Conservation (phyloP, 2,113 vertebrate species). For the Balaeniceps rex region DNA sequence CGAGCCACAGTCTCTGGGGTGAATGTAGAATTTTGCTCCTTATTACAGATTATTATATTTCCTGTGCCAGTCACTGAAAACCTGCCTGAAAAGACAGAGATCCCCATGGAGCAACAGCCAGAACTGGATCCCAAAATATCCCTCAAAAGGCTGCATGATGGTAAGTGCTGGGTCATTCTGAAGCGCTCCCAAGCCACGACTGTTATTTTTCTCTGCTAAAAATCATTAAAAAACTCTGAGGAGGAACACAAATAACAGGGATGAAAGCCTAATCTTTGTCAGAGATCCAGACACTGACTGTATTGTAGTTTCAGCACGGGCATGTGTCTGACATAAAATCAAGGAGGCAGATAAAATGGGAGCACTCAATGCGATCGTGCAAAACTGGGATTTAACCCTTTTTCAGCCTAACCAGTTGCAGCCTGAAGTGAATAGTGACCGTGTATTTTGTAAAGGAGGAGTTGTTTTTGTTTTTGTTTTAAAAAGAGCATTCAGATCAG, state of each 20-base stretch:
- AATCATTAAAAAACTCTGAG: neutral
- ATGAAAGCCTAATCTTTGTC: conserved; percentile 42
- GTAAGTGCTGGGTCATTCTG: neutral
- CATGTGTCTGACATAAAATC: conserved; percentile 36
- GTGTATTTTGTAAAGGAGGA: neutral
- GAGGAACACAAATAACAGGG: conserved; percentile 6
- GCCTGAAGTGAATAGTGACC: neutral
- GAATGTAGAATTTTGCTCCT: neutral
- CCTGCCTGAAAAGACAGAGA: neutral
- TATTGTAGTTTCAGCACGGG: neutral
- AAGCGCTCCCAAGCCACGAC: neutral
- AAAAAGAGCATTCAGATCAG: conserved; percentile 18
- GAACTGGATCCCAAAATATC: neutral
- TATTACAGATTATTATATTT: neutral
- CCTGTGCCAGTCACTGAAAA: neutral
- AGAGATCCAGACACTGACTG: conserved; percentile 32
- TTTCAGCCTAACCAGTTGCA: neutral
- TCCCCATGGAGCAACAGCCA: neutral
- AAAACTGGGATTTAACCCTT: conserved; percentile 37
- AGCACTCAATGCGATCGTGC: neutral
- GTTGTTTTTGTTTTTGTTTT: neutral
- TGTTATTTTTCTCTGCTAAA: conserved; percentile 22
- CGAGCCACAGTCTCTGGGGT: neutral
- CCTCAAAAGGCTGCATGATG: neutral
- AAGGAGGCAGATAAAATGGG: conserved; percentile 23